Evolutionary conservation across 2,888 invertebrate species (phyloP).

Genomic region (Darwinula stevensoni): DNA sequence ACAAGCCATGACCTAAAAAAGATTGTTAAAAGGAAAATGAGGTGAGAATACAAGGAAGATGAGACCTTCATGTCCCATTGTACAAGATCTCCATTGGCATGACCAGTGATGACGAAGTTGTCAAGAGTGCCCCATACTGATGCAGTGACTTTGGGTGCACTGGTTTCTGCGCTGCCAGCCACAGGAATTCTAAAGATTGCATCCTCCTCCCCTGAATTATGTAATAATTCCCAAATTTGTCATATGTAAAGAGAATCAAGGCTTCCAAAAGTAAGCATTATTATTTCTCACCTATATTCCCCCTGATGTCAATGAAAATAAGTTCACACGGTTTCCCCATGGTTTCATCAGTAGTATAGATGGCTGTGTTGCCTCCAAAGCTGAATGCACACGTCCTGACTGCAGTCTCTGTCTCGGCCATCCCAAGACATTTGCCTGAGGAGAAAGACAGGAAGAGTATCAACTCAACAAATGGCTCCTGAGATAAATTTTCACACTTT

Average conservation of each 20-base stretch:
- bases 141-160: conserved; percentile 69
- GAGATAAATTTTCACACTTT: neutral
- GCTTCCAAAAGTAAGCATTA: too few relatives aligned
- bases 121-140: conserved; percentile 83
- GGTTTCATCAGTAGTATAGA: conserved; percentile 73
- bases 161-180: conserved; percentile 26
- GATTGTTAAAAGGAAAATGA: neutral
- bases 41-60: conserved; percentile 6
- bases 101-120: conserved; percentile 65
- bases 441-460: too few relatives aligned
- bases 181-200: conserved; percentile 51
- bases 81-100: conserved; percentile 69
- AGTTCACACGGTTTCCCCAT: conserved; percentile 74
- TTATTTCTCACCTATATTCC: too few relatives aligned
- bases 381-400: conserved; percentile 76
- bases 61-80: conserved; percentile 66
- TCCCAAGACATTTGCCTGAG: conserved; percentile 37
- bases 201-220: conserved; percentile 25
- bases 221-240: too few relatives aligned
- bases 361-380: conserved; percentile 67
- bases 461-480: neutral
- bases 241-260: too few relatives aligned
- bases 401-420: conserved; percentile 47
- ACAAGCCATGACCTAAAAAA: too few relatives aligned
- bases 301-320: conserved; percentile 29